Evolutionary conservation across 2,797 vertebrate species (phyloP).

Genomic region (Alfaro cultratus): DNA sequence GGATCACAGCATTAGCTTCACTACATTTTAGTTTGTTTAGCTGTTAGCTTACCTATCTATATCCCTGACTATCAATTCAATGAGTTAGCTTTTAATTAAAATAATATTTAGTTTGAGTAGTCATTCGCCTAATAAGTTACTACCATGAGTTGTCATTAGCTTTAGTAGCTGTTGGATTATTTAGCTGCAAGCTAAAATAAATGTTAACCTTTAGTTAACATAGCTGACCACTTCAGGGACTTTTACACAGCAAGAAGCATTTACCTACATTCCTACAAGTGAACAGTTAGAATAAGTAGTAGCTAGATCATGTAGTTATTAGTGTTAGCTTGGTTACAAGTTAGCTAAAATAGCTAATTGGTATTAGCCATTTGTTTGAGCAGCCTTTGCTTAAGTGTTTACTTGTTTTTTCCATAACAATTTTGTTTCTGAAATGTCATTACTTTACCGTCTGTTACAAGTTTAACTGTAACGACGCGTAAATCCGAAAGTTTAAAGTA

Average conservation of each 20-base stretch:
- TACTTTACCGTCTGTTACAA: no score
- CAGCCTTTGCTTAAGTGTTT: not conserved
- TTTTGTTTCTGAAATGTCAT: not conserved
- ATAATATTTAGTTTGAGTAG: not conserved
- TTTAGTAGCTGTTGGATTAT: not conserved
- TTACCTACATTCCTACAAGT: not conserved
- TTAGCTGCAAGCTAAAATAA: not conserved
- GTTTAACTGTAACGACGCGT: not conserved
- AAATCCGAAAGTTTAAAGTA: no score
- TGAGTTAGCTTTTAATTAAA: not conserved
- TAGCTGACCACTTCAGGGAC: not conserved
- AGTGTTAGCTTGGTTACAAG: not conserved
- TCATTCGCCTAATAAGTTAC: no score
- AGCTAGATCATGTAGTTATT: not conserved
- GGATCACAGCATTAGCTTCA: not conserved
- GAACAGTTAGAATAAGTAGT: not conserved
- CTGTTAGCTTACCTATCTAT: not conserved
- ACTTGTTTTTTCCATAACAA: not conserved
- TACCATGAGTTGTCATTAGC: not conserved
- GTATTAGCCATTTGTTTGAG: not conserved
- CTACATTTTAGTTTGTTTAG: not conserved
- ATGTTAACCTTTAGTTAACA: not conserved
- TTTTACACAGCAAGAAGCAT: not conserved
- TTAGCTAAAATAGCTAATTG: not conserved
- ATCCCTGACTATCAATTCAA: not conserved